A percentile compares a stretch with the other conserved stretches of the same genome.
Conservation (phyloP, 2,797 vertebrate species). For the Hydrolagus colliei region DNA sequence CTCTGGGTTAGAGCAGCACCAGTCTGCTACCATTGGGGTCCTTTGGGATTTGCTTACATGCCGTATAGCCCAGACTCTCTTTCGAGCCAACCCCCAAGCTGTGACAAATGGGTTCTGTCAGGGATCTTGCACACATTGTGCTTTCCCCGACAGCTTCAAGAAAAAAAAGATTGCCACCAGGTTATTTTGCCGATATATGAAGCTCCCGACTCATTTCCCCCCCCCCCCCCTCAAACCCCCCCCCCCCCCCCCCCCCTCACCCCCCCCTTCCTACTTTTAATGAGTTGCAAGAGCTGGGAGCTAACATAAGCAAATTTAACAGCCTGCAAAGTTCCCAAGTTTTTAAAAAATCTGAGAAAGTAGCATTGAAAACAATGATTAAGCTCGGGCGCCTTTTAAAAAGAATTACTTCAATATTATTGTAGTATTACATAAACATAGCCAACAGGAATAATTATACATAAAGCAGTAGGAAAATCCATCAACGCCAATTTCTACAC, state of each 20-base stretch:
- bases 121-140: conserved; percentile 26
- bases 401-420: conserved; percentile 45
- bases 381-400: conserved; percentile 27
- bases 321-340: neutral
- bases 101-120: conserved; percentile 34
- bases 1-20: conserved; percentile 26
- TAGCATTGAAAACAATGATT: neutral
- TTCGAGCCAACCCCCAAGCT: conserved; percentile 32
- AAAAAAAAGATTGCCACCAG: neutral
- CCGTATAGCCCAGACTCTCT: conserved; percentile 36
- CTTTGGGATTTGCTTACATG: conserved; percentile 22
- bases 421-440: conserved; percentile 44
- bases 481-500: conserved; percentile 38
- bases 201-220: neutral
- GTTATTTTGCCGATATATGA: conserved; percentile 16
- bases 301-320: neutral
- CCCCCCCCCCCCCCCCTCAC: too few relatives aligned
- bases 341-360: neutral
- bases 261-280: neutral
- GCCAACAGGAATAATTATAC: conserved; percentile 39
- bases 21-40: conserved; percentile 5
- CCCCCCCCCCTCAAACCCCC: too few relatives aligned
- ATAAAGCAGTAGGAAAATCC: conserved; percentile 40
- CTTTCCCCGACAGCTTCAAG: conserved; percentile 31
- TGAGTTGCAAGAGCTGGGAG: neutral